Percentiles rank a stretch among this genome's conserved stretches.
Conservation (phyloP, 2,888 invertebrate genomes). For the Gari tellinella region DNA sequence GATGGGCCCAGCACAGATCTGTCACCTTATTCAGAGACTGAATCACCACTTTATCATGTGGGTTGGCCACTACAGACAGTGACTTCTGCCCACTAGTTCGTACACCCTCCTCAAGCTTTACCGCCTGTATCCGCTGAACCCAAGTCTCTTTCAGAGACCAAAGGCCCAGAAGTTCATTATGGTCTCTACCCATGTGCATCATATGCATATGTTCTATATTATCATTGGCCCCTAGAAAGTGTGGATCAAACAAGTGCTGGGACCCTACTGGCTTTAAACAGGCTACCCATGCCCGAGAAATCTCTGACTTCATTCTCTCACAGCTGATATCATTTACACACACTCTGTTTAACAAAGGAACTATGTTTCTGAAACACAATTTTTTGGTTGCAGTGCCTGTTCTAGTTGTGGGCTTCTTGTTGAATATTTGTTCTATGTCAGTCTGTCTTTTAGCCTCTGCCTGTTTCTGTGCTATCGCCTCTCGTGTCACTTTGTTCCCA, state of each 20-base stretch:
- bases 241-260: conserved; percentile 33
- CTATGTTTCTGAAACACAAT: background rate
- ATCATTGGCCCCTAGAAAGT: conserved; percentile 36
- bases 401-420: background rate
- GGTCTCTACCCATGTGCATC: conserved; percentile 62
- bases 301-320: background rate
- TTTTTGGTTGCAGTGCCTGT: background rate
- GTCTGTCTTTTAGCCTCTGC: conserved; percentile 66
- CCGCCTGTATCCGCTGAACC: conserved; percentile 72
- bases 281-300: too few species aligned
- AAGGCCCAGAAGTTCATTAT: conserved; percentile 69
- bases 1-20: conserved; percentile 74
- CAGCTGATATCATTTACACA: background rate
- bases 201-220: conserved; percentile 69
- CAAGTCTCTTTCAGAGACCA: conserved; percentile 73
- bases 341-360: background rate
- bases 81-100: conserved; percentile 16
- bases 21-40: conserved; percentile 73
- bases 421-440: conserved; percentile 48
- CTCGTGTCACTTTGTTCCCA: conserved; percentile 69
- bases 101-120: conserved; percentile 55
- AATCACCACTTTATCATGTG: conserved; percentile 50
- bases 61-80: conserved; percentile 55
- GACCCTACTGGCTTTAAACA: conserved; percentile 34
- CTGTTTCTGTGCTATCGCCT: conserved; percentile 68